Conservation (phyloP, 2,797 vertebrate genomes). For the Diglossa cyanea region DNA sequence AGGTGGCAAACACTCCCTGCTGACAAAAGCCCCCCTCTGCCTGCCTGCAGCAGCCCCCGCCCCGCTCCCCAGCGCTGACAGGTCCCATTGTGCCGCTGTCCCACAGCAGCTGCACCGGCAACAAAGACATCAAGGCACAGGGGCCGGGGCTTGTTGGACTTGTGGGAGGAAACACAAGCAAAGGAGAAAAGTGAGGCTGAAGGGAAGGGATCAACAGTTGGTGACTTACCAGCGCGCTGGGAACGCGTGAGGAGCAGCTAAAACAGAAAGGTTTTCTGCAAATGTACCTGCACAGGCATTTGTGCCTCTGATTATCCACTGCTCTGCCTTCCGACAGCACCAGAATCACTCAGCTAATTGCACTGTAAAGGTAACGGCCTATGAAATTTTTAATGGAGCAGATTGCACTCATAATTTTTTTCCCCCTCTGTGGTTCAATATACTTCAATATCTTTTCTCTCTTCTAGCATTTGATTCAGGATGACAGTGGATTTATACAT, state of each 20-base stretch:
- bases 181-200: not conserved
- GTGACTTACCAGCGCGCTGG: rapidly evolving
- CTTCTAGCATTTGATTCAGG: not conserved
- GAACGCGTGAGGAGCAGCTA: not conserved
- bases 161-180: conserved; percentile 23
- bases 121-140: conserved; percentile 31
- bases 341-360: conserved; percentile 30
- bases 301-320: conserved; percentile 5
- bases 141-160: not conserved
- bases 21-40: conserved; percentile 1
- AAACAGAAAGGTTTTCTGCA: not conserved
- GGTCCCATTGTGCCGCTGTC: not conserved
- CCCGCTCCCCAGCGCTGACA: not conserved
- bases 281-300: not conserved
- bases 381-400: conserved; percentile 57
- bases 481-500: not conserved
- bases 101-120: not conserved
- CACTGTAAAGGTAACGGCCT: conserved; percentile 43
- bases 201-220: not conserved
- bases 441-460: conserved; percentile 5
- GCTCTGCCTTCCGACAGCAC: not conserved
- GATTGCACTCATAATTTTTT: conserved; percentile 5
- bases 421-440: not conserved
- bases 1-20: conserved; percentile 17
- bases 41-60: not conserved